Evolutionary conservation across 1,140 invertebrate genomes (phyloP).

Genomic region (Helicoverpa armigera): DNA sequence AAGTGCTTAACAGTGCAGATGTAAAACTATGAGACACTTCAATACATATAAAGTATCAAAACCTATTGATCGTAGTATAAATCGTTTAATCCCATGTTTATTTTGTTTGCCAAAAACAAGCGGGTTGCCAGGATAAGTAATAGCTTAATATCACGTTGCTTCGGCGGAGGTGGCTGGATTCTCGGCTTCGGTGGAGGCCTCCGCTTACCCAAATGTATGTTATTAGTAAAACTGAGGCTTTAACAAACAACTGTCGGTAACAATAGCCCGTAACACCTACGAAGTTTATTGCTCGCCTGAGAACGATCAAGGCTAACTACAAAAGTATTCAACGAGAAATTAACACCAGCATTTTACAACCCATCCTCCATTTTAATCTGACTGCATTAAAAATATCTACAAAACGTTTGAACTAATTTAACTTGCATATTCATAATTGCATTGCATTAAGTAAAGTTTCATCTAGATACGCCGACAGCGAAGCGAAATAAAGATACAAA

Average conservation of each 20-base stretch:
- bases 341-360: neutral
- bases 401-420: conserved; percentile 20
- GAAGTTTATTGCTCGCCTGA: neutral
- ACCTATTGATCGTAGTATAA: conserved; percentile 23
- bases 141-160: conserved; percentile 83
- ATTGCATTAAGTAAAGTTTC: conserved; percentile 14
- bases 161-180: conserved; percentile 72
- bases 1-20: neutral
- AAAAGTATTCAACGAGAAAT: conserved; percentile 5
- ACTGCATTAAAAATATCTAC: neutral
- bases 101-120: conserved; percentile 69
- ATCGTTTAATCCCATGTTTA: conserved; percentile 53
- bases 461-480: conserved; percentile 9
- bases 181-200: conserved; percentile 55
- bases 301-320: neutral
- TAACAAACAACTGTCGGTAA: conserved; percentile 71
- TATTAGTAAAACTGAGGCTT: conserved; percentile 74
- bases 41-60: conserved; percentile 58
- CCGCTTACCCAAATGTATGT: conserved; percentile 75
- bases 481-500: neutral
- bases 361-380: neutral
- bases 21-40: neutral
- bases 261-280: conserved; percentile 55
- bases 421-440: conserved; percentile 27
- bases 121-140: conserved; percentile 80